phyloP scores from a whole-genome alignment of 2,888 invertebrate species.

The Drosophila heteroneura region DNA sequence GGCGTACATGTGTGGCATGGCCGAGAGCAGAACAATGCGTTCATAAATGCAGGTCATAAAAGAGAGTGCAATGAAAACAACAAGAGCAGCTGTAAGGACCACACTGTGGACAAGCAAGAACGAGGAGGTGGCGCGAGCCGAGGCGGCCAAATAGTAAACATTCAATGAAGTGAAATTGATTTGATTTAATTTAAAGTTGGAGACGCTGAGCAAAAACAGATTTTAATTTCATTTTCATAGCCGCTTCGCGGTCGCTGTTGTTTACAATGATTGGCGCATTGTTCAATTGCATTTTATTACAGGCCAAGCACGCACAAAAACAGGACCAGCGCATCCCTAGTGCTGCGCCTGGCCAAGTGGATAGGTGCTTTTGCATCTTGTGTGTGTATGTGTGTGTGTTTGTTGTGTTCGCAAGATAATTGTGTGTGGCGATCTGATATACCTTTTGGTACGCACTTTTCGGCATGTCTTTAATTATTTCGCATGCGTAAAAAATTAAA shows the following conservation, averaged over 20 bases:
- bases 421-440: constrained; percentile 19
- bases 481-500: too few species aligned
- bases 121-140: not conserved
- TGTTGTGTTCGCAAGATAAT: not conserved
- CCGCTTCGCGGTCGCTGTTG: constrained; percentile 55
- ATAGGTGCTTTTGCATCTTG: constrained; percentile 38
- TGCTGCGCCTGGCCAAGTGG: not conserved
- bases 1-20: constrained; percentile 5
- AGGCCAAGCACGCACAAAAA: constrained; percentile 11
- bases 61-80: constrained; percentile 42
- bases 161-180: constrained; percentile 77
- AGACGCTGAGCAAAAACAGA: constrained; percentile 47
- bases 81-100: constrained; percentile 5
- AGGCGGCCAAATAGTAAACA: constrained; percentile 67
- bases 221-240: constrained; percentile 57
- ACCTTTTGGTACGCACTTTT: not conserved
- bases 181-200: constrained; percentile 75
- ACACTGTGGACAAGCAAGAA: not conserved
- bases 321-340: not conserved
- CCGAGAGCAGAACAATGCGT: constrained; percentile 15
- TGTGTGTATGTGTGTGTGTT: constrained; percentile 2
- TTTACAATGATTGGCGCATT: constrained; percentile 67
- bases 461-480: too few species aligned
- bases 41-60: constrained; percentile 34
- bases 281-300: constrained; percentile 58